Conservation (phyloP, 2,888 invertebrate species). For the Ophion ventricosus region DNA sequence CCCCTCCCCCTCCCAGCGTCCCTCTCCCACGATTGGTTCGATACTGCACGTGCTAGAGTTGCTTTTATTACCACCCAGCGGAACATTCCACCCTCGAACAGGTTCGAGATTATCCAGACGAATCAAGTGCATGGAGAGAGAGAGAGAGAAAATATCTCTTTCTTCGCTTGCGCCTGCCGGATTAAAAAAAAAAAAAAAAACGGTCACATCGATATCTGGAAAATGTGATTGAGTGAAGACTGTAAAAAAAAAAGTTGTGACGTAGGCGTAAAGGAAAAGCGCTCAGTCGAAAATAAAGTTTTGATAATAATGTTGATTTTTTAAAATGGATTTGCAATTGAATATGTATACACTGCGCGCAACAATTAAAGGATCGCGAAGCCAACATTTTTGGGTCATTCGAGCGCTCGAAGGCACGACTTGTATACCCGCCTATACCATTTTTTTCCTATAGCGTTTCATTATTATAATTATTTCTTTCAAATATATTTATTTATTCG, state of each 20-base stretch:
- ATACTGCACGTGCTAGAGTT: slow-evolving; percentile 70
- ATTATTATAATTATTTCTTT: no score
- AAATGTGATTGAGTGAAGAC: not conserved
- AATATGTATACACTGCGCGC: no score
- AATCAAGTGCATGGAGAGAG: slow-evolving; percentile 38
- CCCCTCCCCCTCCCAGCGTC: slow-evolving; percentile 34
- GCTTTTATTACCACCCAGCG: slow-evolving; percentile 71
- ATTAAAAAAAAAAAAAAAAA: slow-evolving; percentile 7
- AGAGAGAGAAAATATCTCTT: not conserved
- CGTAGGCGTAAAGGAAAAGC: no score
- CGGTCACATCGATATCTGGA: not conserved
- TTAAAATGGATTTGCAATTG: not conserved
- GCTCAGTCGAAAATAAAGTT: no score
- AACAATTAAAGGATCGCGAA: no score
- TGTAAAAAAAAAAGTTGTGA: no score
- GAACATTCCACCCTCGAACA: slow-evolving; percentile 68
- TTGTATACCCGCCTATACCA: no score
- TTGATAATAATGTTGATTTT: not conserved
- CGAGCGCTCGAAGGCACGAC: no score
- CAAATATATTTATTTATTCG: no score
- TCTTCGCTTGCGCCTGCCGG: slow-evolving; percentile 3
- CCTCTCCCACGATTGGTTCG: slow-evolving; percentile 7
- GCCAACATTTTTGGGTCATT: no score
- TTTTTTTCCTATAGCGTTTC: no score
- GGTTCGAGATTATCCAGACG: slow-evolving; percentile 48